These are phyloP conservation scores for Apogon hyalosoma DNA, from an alignment of 2,797 vertebrate species.

Conservation along the genomic window DNA sequence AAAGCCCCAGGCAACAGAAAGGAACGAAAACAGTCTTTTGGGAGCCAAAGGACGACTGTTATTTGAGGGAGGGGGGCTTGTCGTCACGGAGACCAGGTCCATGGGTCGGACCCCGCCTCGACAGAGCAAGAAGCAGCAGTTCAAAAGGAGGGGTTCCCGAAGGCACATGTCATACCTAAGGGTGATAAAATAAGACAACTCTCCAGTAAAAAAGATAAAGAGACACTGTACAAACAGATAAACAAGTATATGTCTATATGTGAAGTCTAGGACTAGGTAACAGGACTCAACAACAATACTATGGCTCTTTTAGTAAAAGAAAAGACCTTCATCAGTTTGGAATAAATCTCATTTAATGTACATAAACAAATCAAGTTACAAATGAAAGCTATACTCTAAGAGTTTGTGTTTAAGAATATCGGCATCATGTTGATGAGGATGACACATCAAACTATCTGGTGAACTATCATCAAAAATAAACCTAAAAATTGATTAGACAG, in stretches of 20 bases:
- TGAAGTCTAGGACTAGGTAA: conserved; percentile 17
- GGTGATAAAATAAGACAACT: conserved; percentile 22
- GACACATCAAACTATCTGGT: too few species aligned
- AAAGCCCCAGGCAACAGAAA: conserved; percentile 95
- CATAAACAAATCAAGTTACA: neutral
- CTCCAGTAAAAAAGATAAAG: conserved; percentile 26
- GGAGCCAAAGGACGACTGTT: conserved; percentile 71
- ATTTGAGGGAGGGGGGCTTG: conserved; percentile 80
- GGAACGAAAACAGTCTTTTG: conserved; percentile 90
- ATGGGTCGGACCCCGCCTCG: conserved; percentile 87
- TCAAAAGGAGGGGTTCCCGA: conserved; percentile 91
- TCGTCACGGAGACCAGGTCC: conserved; percentile 93
- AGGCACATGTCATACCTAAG: conserved; percentile 91
- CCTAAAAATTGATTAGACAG: too few species aligned
- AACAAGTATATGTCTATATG: conserved; percentile 6
- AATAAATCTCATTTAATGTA: neutral
- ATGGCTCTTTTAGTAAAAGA: neutral
- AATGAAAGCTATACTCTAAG: neutral
- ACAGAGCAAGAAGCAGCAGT: conserved; percentile 93
- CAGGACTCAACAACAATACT: neutral
- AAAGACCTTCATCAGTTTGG: neutral
- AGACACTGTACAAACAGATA: conserved; percentile 9
- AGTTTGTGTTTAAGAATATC: neutral
- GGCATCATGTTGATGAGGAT: neutral
- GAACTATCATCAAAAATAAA: too few species aligned